These are phyloP conservation scores for Clanis bilineata DNA, from an alignment of 2,888 invertebrate genomes.

Conservation along the genomic window DNA sequence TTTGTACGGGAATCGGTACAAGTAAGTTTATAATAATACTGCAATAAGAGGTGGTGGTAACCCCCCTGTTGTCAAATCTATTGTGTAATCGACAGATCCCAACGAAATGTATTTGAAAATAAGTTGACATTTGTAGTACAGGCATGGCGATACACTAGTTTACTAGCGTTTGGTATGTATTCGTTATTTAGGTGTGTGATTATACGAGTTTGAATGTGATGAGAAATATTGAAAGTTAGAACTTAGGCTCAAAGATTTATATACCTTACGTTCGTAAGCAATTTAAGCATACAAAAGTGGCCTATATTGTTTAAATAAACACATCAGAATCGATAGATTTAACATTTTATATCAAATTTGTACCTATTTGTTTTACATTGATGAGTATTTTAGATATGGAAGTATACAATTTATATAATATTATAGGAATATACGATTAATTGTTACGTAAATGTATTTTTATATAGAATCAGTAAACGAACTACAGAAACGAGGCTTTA, in stretches of 20 bases:
- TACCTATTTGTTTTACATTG: neutral
- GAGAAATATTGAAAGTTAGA: neutral
- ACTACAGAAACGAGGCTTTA: conserved; percentile 58
- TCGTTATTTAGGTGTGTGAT: conserved; percentile 5
- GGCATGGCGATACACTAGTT: no score
- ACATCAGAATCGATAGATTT: neutral
- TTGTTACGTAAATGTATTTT: conserved; percentile 11
- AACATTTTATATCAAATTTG: neutral
- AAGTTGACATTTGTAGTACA: no score
- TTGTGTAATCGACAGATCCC: no score
- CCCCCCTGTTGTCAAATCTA: no score
- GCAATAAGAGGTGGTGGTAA: no score
- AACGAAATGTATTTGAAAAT: no score
- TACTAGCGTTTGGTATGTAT: neutral
- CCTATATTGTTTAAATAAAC: neutral
- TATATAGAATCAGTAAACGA: conserved; percentile 23
- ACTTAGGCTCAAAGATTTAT: conserved; percentile 8
- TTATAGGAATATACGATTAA: conserved; percentile 2
- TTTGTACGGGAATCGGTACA: no score
- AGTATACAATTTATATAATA: neutral
- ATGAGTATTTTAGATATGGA: conserved; percentile 1
- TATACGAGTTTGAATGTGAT: neutral
- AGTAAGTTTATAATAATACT: no score
- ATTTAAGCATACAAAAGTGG: neutral
- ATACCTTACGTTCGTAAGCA: neutral